Conservation (phyloP, 2,888 invertebrate species). For the Ormyrus pomaceus region DNA sequence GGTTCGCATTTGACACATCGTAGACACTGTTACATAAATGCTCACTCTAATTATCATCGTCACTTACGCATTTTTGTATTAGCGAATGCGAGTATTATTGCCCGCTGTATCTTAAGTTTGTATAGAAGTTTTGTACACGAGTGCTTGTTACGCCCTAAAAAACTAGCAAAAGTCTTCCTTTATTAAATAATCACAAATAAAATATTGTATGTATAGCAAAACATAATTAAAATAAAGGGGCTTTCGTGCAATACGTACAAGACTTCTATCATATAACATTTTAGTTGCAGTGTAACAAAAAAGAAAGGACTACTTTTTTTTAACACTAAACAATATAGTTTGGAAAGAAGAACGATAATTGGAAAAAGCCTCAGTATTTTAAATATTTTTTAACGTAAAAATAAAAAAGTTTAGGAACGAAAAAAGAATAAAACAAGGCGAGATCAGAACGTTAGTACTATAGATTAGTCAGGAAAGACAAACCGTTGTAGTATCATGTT, state of each 20-base stretch:
- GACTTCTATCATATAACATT: constrained; percentile 58
- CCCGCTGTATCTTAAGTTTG: constrained; percentile 21
- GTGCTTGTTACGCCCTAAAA: constrained; percentile 50
- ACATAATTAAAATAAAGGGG: constrained; percentile 54
- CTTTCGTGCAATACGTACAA: constrained; percentile 66
- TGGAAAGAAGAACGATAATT: constrained; percentile 6
- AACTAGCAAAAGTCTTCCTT: constrained; percentile 64
- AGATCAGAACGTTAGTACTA: constrained; percentile 6
- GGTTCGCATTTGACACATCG: not conserved
- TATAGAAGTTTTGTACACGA: constrained; percentile 59
- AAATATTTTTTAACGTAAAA: constrained; percentile 16
- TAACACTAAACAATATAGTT: not conserved
- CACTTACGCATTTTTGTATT: constrained; percentile 21
- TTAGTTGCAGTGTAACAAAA: constrained; percentile 11
- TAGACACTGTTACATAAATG: too few species aligned
- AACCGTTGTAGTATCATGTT: constrained; percentile 54
- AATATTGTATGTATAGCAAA: constrained; percentile 49
- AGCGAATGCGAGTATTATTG: constrained; percentile 22
- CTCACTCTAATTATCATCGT: too few species aligned
- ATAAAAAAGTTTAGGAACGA: not conserved
- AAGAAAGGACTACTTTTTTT: not conserved
- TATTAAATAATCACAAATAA: constrained; percentile 52
- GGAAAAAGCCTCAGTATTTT: constrained; percentile 9
- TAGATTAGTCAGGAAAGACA: constrained; percentile 46
- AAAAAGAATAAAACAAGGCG: constrained; percentile 14